Conservation (phyloP, 1,140 invertebrate species). For the Leucophenga varia region DNA sequence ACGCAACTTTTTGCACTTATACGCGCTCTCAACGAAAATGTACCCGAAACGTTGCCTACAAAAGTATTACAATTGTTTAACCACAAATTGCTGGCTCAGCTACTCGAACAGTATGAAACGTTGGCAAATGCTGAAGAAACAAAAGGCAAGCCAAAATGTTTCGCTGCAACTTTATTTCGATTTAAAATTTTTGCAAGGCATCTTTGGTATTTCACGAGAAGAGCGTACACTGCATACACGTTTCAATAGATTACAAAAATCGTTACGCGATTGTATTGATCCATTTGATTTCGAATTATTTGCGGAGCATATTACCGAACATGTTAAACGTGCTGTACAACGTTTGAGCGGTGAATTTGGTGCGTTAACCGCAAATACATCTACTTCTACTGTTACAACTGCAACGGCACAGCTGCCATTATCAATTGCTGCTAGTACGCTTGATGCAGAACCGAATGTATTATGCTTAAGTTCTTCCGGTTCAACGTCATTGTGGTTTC, state of each 20-base stretch:
- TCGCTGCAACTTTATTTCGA: slow-evolving; percentile 83
- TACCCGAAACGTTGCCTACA: slow-evolving; percentile 75
- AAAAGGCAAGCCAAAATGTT: slow-evolving; percentile 69
- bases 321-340: slow-evolving; percentile 72
- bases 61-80: slow-evolving; percentile 66
- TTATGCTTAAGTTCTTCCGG: slow-evolving; percentile 61
- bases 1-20: slow-evolving; percentile 68
- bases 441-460: slow-evolving; percentile 63
- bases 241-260: slow-evolving; percentile 68
- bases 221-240: slow-evolving; percentile 65
- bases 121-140: slow-evolving; percentile 15
- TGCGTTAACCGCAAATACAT: no score
- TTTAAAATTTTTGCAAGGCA: slow-evolving; percentile 71
- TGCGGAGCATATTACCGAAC: slow-evolving; percentile 76
- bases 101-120: slow-evolving; percentile 65
- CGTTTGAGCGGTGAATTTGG: slow-evolving; percentile 66
- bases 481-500: slow-evolving; percentile 67
- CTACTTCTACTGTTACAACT: no score
- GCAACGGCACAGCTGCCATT: slow-evolving; percentile 17
- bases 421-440: slow-evolving; percentile 32
- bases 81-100: slow-evolving; percentile 62
- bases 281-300: slow-evolving; percentile 93
- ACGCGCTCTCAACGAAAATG: slow-evolving; percentile 69
- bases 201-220: slow-evolving; percentile 68
- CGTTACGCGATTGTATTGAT: slow-evolving; percentile 77